A percentile compares a stretch with the other conserved stretches of the same genome.
phyloP scores from a whole-genome alignment of 2,888 invertebrate genomes.

The Bombyx huttoni region DNA sequence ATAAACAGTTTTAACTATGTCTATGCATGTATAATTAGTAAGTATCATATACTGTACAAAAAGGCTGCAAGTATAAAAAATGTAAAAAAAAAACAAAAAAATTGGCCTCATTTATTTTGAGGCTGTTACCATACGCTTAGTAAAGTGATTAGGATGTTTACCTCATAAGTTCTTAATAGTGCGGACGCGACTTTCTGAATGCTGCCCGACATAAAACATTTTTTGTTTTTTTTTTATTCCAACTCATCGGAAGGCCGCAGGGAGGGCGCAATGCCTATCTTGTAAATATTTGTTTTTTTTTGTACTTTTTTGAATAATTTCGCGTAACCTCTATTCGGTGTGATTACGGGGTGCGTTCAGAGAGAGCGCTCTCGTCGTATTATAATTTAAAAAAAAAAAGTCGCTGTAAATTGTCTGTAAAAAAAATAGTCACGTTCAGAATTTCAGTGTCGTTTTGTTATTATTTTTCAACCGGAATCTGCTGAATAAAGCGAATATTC shows the following conservation, averaged over 20 bases:
- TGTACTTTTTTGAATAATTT: constrained; percentile 15
- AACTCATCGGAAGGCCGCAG: not conserved
- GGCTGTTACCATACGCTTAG: constrained; percentile 67
- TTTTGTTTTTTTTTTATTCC: not conserved
- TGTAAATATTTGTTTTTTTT: constrained; percentile 52
- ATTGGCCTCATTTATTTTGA: constrained; percentile 52
- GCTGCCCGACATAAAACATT: not conserved
- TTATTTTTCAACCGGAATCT: constrained; percentile 64
- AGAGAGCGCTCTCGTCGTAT: constrained; percentile 19
- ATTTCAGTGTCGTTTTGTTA: constrained; percentile 66
- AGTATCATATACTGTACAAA: constrained; percentile 68
- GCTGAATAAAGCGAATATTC: constrained; percentile 69
- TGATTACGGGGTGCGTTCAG: constrained; percentile 24
- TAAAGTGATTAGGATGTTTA: constrained; percentile 60
- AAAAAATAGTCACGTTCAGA: constrained; percentile 67
- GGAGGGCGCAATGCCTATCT: constrained; percentile 3
- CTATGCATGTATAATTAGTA: constrained; percentile 63
- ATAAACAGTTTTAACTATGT: constrained; percentile 60
- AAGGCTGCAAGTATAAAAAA: constrained; percentile 60
- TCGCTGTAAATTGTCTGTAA: constrained; percentile 69
- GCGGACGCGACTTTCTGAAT: not conserved
- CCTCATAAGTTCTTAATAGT: constrained; percentile 19
- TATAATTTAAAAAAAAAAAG: constrained; percentile 23
- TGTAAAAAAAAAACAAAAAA: constrained; percentile 59
- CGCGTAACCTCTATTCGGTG: constrained; percentile 19